Evolutionary conservation across 1,140 invertebrate genomes (phyloP).

Genomic region (Diorhabda sublineata): DNA sequence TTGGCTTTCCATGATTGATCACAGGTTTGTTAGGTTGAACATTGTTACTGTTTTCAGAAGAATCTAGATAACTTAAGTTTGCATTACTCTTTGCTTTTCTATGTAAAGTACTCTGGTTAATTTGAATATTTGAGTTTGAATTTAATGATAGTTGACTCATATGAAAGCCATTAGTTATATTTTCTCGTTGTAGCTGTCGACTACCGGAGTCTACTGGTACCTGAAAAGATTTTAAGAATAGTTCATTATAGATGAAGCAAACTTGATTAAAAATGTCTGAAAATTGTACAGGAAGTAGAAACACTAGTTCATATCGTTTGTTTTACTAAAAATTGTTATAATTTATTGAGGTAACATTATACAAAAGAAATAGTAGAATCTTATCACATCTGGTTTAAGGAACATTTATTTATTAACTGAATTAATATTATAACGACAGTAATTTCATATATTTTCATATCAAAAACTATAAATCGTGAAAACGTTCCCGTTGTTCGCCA

Average conservation of each 20-base stretch:
- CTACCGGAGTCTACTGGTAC: background rate
- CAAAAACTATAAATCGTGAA: too few relatives aligned
- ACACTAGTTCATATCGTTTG: too few relatives aligned
- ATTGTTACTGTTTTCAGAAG: conserved; percentile 24
- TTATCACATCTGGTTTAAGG: too few relatives aligned
- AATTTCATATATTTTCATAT: too few relatives aligned
- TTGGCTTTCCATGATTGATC: conserved; percentile 53
- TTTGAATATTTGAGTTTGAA: conserved; percentile 24
- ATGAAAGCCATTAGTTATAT: conserved; percentile 27
- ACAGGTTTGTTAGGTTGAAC: conserved; percentile 31
- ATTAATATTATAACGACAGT: too few relatives aligned
- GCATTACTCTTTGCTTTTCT: conserved; percentile 43
- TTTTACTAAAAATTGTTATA: too few relatives aligned
- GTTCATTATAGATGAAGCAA: background rate
- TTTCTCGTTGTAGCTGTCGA: background rate
- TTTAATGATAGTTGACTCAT: conserved; percentile 28
- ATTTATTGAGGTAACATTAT: too few relatives aligned
- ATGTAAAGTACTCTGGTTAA: conserved; percentile 38
- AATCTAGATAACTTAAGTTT: conserved; percentile 38
- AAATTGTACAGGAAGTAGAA: too few relatives aligned
- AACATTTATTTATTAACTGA: too few relatives aligned
- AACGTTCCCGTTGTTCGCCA: too few relatives aligned
- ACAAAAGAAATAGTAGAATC: too few relatives aligned
- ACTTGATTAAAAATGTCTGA: too few relatives aligned
- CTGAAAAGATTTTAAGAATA: background rate